Base-by-base conservation (phyloP, 2,113 vertebrate genomes). In the Paracanthobrama guichenoti region DNA sequence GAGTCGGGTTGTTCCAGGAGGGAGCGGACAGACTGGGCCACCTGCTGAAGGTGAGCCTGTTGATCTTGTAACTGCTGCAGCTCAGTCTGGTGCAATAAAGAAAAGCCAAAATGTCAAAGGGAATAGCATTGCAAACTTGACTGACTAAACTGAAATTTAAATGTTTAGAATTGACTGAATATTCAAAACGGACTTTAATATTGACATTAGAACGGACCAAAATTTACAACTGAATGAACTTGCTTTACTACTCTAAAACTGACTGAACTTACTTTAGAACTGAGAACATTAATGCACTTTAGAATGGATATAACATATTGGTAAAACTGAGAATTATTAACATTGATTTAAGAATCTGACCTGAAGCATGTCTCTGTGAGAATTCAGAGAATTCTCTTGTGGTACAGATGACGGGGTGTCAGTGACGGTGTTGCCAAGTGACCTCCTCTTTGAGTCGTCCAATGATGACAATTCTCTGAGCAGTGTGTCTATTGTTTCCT, bases 61-160 rank as follows among this genome's bases (percentile, higher is more conserved):
- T 97, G 97, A 67, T 95, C 93, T 87, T 97, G 96, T 86, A 99
- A 95, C 90, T 96, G 95, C 91, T 96, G 95, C 79, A 98, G 95
- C 90, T 89, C 95, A 0, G 86, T 90, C 98, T 99, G 92, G 0
- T 20, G 48, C 57, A 84, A 8, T 46, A 6, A 60, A 85, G 7
- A 35, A 62, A 42, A 48, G 16, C 22, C 77, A 35, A 53, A 77
- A 42, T 7, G 24, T 50, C 35, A 73, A 75, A 3, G 4, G 3
- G 28, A 5, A 59, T 18, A 55, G 50, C 18, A 55, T 18, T 8
- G 53, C 6, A 55, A 55, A 20, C 53, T 55, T 55, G 6, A 55
- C 18, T 55, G 6, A 53, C 16, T 53, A 53, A 53, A 53, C 50
- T 55, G 53, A 55, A 55, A 46, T 13, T 12, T 12, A 46, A 46